A percentile compares a stretch with the other conserved stretches of the same genome.
phyloP scores from a whole-genome alignment of 2,113 vertebrate genomes.

The Pagrus major region DNA sequence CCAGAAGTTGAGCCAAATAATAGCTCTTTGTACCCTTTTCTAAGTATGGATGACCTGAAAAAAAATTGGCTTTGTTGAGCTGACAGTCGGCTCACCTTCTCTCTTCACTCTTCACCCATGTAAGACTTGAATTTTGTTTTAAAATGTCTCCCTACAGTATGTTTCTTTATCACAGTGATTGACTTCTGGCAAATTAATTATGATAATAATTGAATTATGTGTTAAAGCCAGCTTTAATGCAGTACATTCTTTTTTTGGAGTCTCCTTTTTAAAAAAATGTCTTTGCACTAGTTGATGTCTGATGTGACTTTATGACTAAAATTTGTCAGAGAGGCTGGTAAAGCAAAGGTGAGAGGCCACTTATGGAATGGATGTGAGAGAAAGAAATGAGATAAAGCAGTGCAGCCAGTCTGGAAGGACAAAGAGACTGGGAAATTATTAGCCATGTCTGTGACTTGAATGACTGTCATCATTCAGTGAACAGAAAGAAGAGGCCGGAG shows the following conservation, averaged over 20 bases:
- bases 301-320: slow-evolving; percentile 48
- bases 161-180: background rate
- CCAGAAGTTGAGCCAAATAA: background rate
- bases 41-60: background rate
- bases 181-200: too few relatives aligned
- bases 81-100: background rate
- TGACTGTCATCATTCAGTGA: slow-evolving; percentile 12
- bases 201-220: background rate
- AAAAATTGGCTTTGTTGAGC: background rate
- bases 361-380: slow-evolving; percentile 4
- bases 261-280: background rate
- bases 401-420: slow-evolving; percentile 10
- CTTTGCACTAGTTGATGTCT: slow-evolving; percentile 31
- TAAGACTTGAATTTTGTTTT: background rate
- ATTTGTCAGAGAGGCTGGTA: background rate
- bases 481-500: background rate
- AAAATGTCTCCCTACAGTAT: background rate
- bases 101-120: background rate
- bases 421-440: slow-evolving; percentile 7
- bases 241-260: background rate
- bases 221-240: background rate
- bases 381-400: slow-evolving; percentile 39
- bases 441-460: slow-evolving; percentile 17
- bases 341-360: slow-evolving; percentile 17
- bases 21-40: background rate